phyloP scores from a whole-genome alignment of 2,113 vertebrate species.

The Gopherus flavomarginatus region DNA sequence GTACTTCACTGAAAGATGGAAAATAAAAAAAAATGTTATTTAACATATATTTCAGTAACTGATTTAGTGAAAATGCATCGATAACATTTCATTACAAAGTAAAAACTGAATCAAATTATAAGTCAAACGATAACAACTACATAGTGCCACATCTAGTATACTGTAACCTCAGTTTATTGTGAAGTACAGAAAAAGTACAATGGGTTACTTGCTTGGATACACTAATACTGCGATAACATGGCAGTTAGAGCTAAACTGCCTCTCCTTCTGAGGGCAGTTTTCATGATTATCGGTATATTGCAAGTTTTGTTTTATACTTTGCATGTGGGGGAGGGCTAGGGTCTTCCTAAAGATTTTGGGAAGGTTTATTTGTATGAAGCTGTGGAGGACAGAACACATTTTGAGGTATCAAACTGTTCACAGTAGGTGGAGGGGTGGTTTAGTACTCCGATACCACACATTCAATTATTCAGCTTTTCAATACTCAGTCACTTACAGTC shows the following conservation, averaged over 20 bases:
- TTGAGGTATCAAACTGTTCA: neutral
- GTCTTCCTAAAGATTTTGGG: neutral
- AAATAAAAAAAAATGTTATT: neutral
- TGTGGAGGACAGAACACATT: neutral
- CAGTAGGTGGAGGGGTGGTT: too few relatives aligned
- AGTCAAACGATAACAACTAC: fast-evolving
- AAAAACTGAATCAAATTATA: neutral
- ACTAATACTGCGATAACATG: conserved; percentile 24
- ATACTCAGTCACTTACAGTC: neutral
- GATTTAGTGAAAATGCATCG: neutral
- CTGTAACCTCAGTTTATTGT: fast-evolving
- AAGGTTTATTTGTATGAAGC: neutral
- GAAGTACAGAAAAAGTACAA: fast-evolving
- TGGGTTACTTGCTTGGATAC: neutral
- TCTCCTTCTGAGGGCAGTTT: neutral
- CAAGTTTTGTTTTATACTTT: neutral
- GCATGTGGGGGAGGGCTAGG: neutral
- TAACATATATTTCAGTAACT: neutral
- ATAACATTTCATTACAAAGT: neutral
- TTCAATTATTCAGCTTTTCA: neutral
- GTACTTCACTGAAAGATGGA: neutral
- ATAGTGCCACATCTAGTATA: fast-evolving
- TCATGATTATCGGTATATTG: neutral
- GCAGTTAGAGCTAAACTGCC: neutral
- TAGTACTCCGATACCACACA: neutral